phyloP scores from a whole-genome alignment of 2,888 invertebrate genomes.

The Leptinotarsa rubiginosa region DNA sequence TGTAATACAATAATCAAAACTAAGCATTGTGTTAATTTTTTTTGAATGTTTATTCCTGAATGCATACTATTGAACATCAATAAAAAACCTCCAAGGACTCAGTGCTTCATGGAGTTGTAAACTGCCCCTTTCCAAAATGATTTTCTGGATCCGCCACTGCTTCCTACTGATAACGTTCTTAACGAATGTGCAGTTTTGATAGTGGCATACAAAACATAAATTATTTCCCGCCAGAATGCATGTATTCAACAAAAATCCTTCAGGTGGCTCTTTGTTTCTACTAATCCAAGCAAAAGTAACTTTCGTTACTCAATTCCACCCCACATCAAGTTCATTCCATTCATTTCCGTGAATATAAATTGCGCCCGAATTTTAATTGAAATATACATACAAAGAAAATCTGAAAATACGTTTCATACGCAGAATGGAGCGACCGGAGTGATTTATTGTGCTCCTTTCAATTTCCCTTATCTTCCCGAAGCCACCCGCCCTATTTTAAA shows the following conservation, averaged over 20 bases:
- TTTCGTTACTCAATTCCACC: background rate
- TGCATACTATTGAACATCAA: too few relatives aligned
- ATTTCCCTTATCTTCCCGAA: constrained; percentile 26
- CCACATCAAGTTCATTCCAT: constrained; percentile 9
- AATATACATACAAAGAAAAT: constrained; percentile 30
- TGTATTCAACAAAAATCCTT: background rate
- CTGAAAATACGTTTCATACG: constrained; percentile 27
- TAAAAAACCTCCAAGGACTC: too few relatives aligned
- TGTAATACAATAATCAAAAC: too few relatives aligned
- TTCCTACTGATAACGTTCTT: too few relatives aligned
- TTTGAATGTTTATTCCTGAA: too few relatives aligned
- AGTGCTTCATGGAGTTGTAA: too few relatives aligned
- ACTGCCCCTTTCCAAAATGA: too few relatives aligned
- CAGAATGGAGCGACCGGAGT: constrained; percentile 29
- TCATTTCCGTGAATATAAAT: constrained; percentile 3
- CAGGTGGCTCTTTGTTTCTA: background rate
- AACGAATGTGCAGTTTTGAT: too few relatives aligned
- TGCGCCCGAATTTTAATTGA: constrained; percentile 23
- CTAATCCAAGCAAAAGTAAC: background rate
- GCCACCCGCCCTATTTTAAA: constrained; percentile 23
- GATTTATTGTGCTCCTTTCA: constrained; percentile 28
- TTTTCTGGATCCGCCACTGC: too few relatives aligned
- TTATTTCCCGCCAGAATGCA: background rate
- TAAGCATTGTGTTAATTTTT: too few relatives aligned
- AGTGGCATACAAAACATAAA: too few relatives aligned